Percentiles rank a stretch among this genome's conserved stretches.
These are phyloP conservation scores for Drosophila murphyi DNA, from an alignment of 1,140 invertebrate species.

Conservation along the genomic window DNA sequence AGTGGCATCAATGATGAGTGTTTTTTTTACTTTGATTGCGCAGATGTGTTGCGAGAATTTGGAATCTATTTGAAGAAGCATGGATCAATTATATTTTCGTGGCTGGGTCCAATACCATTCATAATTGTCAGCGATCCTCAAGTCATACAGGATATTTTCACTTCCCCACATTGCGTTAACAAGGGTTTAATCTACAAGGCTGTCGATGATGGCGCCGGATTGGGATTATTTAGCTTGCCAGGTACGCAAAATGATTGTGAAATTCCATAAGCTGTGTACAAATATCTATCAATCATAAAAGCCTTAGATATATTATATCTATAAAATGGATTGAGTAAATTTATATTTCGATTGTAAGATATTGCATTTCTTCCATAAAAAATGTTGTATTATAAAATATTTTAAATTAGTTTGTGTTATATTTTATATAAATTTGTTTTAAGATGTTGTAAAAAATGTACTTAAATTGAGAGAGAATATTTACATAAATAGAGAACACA, in stretches of 20 bases:
- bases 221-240: slow-evolving; percentile 66
- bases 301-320: too few species aligned
- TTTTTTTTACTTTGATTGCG: background rate
- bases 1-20: background rate
- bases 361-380: too few species aligned
- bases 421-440: too few species aligned
- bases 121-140: slow-evolving; percentile 71
- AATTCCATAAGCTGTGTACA: too few species aligned
- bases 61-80: slow-evolving; percentile 53
- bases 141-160: slow-evolving; percentile 71
- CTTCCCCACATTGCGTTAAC: slow-evolving; percentile 73
- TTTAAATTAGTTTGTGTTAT: too few species aligned
- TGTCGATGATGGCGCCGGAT: slow-evolving; percentile 69
- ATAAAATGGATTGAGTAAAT: too few species aligned
- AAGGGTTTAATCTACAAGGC: slow-evolving; percentile 75
- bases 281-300: too few species aligned
- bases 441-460: background rate
- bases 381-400: too few species aligned
- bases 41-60: slow-evolving; percentile 68
- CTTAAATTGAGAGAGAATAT: background rate
- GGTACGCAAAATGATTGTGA: slow-evolving; percentile 23
- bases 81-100: slow-evolving; percentile 63
- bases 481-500: too few species aligned
- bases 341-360: too few species aligned
- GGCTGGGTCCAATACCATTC: slow-evolving; percentile 76